Evolutionary conservation across 2,797 vertebrate species (phyloP).

Genomic region (Eleutherodactylus coqui): DNA sequence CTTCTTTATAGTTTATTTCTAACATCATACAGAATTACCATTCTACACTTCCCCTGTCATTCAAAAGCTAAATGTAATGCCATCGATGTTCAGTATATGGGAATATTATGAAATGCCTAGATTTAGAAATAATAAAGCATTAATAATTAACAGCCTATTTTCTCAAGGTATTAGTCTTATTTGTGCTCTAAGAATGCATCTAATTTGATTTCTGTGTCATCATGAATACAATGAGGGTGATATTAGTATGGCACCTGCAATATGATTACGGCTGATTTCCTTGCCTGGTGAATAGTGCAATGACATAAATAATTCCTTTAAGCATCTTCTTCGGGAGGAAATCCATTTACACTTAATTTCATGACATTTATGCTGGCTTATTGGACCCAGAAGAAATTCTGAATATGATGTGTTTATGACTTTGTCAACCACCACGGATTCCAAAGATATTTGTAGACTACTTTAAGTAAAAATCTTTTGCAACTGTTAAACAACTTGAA

Average conservation of each 20-base stretch:
- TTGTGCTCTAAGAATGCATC: background rate
- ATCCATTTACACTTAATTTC: slow-evolving; percentile 21
- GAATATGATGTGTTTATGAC: background rate
- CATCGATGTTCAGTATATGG: background rate
- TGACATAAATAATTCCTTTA: slow-evolving; percentile 12
- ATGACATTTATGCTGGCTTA: background rate
- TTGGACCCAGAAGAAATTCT: slow-evolving; percentile 10
- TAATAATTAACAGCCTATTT: slow-evolving; percentile 1
- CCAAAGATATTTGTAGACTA: background rate
- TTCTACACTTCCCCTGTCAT: background rate
- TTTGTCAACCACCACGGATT: background rate
- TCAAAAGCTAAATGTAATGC: background rate
- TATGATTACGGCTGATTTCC: background rate
- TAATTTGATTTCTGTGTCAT: slow-evolving; percentile 8
- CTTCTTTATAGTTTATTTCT: too few relatives aligned
- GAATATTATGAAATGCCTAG: background rate
- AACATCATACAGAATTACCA: too few relatives aligned
- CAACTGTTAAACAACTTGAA: background rate
- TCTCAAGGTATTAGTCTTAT: background rate
- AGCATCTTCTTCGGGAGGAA: background rate
- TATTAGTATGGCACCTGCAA: background rate
- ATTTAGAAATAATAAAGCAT: background rate
- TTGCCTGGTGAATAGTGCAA: background rate
- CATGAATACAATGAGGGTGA: background rate
- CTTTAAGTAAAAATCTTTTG: background rate